These are phyloP conservation scores for Muricea muricata DNA, from an alignment of 92 coral and sea anemone species.

Conservation along the genomic window DNA sequence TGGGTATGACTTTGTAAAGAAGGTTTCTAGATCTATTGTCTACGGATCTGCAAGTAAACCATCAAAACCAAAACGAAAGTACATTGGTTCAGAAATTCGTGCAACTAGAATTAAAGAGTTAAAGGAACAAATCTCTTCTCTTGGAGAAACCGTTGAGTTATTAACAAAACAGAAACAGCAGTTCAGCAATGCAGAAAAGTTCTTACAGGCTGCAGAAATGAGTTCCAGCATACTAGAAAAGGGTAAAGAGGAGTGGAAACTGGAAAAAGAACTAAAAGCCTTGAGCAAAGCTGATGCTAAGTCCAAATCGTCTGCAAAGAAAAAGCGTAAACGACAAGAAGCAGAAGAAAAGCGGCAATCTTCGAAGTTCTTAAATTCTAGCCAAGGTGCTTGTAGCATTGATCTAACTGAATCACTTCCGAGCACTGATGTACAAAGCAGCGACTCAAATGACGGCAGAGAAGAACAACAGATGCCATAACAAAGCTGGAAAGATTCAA, in stretches of 20 bases:
- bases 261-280: slow-evolving; percentile 1
- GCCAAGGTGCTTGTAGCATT: not conserved
- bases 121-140: not conserved
- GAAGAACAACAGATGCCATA: no score
- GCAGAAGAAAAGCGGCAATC: not conserved
- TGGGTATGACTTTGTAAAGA: slow-evolving; percentile 20
- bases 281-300: slow-evolving; percentile 30
- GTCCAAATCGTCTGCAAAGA: slow-evolving; percentile 4
- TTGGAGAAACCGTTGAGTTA: slow-evolving; percentile 24
- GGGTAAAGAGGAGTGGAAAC: not conserved
- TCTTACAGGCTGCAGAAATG: slow-evolving; percentile 40
- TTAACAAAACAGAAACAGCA: slow-evolving; percentile 30
- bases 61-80: slow-evolving; percentile 32
- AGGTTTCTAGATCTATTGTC: slow-evolving; percentile 13
- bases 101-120: not conserved
- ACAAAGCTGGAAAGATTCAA: no score
- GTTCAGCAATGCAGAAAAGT: slow-evolving; percentile 17
- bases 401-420: not conserved
- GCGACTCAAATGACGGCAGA: not conserved
- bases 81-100: not conserved
- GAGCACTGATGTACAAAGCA: not conserved
- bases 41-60: not conserved
- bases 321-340: not conserved
- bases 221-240: slow-evolving; percentile 8
- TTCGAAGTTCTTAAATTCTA: not conserved